Base-by-base conservation (phyloP, 1,140 invertebrate genomes). In the Proctacanthus coquilletti region DNA sequence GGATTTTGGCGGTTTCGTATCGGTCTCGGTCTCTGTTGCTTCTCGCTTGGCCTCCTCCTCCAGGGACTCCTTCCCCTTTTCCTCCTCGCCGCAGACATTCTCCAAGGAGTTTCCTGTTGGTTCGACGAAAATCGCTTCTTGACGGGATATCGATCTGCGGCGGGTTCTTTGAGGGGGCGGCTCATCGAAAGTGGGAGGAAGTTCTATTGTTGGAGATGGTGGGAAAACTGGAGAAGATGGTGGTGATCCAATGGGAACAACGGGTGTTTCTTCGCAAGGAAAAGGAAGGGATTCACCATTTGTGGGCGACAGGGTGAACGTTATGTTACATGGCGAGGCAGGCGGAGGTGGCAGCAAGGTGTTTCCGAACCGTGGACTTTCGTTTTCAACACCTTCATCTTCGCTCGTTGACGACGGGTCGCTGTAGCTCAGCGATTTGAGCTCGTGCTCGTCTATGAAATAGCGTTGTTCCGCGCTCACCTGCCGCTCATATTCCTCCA, bases 121-220 rank as follows among this genome's bases (percentile, higher is more conserved):
- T 48, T 80, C 77, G 8, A 74, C 65, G 32, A 82, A 79, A 45
- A 82, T 79, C 0, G 83, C 83, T 52, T 84, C 80, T 52, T 85
- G 80, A 5, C 82, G 66, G 27, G 82, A 76, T 20, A 77, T 74
- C 2, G 73, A 80, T 34, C 71, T 72, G 48, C 70, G 65, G 41
- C 70, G 62, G 52, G 56, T 60, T 25, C 62, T 53, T 17, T 45
- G 42, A 6, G 50, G 36, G 14, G 48, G 40, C 33, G 58, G 55
- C 39, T 63, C 63, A 35, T 68, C 64, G 15, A 45, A 56, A 0
- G 68, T 63, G 5, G 66, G 68, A 43, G 68, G 64, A 27, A 69
- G 46, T 43, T 69, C 64, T 43, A 70, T 63, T 1, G 65, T 60
- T 0, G 66, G 66, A 18, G 65, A 47, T 27, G 42, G 42, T 5